These are phyloP conservation scores for Danionella cerebrum DNA, from an alignment of 2,113 vertebrate genomes.

Conservation along the genomic window DNA sequence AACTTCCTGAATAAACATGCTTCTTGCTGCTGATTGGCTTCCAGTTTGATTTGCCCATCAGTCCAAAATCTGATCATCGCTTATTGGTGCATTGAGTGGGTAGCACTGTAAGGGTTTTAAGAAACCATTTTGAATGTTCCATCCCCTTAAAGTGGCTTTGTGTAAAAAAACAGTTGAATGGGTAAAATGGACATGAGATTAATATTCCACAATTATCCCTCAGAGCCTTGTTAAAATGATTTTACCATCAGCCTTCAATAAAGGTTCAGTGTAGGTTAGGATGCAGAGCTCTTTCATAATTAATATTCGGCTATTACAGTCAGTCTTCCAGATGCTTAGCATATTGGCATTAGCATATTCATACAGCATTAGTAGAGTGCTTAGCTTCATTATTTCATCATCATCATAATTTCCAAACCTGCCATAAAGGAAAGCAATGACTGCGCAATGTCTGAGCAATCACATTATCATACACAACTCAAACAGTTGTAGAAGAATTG, in stretches of 20 bases:
- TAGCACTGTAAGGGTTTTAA: too few relatives aligned
- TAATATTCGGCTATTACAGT: slow-evolving; percentile 11
- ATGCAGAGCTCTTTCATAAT: slow-evolving; percentile 12
- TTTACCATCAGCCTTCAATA: not conserved
- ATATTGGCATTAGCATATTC: slow-evolving; percentile 29
- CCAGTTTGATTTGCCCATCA: too few relatives aligned
- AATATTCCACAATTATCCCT: not conserved
- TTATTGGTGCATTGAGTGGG: too few relatives aligned
- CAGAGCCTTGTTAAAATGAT: not conserved
- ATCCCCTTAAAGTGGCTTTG: too few relatives aligned
- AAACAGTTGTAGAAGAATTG: too few relatives aligned
- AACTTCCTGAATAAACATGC: too few relatives aligned
- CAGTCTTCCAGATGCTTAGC: slow-evolving; percentile 29
- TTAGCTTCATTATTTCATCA: slow-evolving; percentile 33
- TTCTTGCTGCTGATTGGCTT: too few relatives aligned
- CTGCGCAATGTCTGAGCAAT: slow-evolving; percentile 15
- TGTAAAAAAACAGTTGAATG: too few relatives aligned
- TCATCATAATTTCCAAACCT: slow-evolving; percentile 25
- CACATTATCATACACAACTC: not conserved
- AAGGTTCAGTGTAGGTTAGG: slow-evolving; percentile 6
- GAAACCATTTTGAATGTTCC: too few relatives aligned
- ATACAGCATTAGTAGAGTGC: slow-evolving; percentile 21
- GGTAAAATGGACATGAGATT: too few relatives aligned
- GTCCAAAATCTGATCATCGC: too few relatives aligned
- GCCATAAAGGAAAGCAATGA: not conserved